Base-by-base conservation (phyloP, 2,113 vertebrate species). In the Platichthys flesus region DNA sequence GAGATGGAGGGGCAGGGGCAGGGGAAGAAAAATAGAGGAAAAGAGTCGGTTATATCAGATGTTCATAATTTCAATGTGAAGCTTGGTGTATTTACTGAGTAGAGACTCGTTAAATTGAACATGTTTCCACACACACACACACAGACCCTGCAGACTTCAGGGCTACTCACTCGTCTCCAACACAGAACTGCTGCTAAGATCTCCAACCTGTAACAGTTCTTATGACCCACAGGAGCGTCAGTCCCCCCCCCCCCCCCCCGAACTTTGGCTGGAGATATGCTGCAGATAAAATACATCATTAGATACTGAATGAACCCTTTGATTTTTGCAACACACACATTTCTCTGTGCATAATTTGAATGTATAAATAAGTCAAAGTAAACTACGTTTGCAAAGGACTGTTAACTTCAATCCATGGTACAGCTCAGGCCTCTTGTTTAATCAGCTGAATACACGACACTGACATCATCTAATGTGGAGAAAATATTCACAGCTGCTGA, bases 51-150 rank as follows among this genome's bases (percentile, higher is more conserved):
- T 63, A 47, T 37, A 47, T 35, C 71, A 78, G 71, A 40, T 78
- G 65, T 77, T 79, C 21, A 37, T 40, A 56, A 70, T 4, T 69
- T 52, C 23, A 76, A 9, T 15, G 12, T 54, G 20, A 54, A 20
- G n/a, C 21, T 66, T 56, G 58, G 37, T 12, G 40, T 18, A 15
- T 69, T 15, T 54, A 54, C 47, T 26, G 37, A 58, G 23, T 2
- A 23, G 20, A 52, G 69, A 55, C n/a, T 61, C 4, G 14, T 20
- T 63, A 49, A 23, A 31, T 9, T 21, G 4, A 47, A 35, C 15
- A 28, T 21, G 21, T 24, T 60, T 26, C 3, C 23, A 23, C 23
- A 23, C 23, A 23, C 21, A 24, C 9, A 55, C 52, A 55, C 52
- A 55, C 21, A 26, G 40, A 45, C 51, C 31, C 47, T 60, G 14